Conservation (phyloP, 92 coral and sea anemone genomes). For the Paramuricea clavata region DNA sequence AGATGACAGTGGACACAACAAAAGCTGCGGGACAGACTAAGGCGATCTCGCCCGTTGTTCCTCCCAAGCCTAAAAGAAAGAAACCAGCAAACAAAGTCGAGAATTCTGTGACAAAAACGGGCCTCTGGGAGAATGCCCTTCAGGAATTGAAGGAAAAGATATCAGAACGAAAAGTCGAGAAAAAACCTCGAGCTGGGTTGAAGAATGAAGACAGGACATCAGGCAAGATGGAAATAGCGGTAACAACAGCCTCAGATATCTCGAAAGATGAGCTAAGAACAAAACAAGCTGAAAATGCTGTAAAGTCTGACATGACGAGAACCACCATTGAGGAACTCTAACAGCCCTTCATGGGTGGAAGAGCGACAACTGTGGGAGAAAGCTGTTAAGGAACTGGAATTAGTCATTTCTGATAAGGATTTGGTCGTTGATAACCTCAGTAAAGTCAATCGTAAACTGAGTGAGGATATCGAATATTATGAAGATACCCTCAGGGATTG, state of each 20-base stretch:
- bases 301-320: no score
- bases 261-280: neutral
- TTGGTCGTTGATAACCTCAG: slow-evolving; percentile 18
- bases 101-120: neutral
- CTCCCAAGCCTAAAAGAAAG: neutral
- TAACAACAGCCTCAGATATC: neutral
- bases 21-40: neutral
- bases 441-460: slow-evolving; percentile 24
- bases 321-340: neutral
- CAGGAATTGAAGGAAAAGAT: neutral
- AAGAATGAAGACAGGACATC: neutral
- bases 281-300: neutral
- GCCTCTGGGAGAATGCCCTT: slow-evolving; percentile 8
- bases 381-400: slow-evolving; percentile 28
- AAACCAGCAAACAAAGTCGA: no score
- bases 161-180: neutral
- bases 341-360: neutral
- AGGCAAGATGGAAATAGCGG: neutral
- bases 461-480: slow-evolving; percentile 14
- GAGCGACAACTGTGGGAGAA: slow-evolving; percentile 6
- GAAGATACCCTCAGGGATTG: neutral
- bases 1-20: neutral
- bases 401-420: slow-evolving; percentile 21
- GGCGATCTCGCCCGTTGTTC: neutral
- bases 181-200: neutral